phyloP scores from a whole-genome alignment of 2,113 vertebrate species.

The Tursiops truncatus region DNA sequence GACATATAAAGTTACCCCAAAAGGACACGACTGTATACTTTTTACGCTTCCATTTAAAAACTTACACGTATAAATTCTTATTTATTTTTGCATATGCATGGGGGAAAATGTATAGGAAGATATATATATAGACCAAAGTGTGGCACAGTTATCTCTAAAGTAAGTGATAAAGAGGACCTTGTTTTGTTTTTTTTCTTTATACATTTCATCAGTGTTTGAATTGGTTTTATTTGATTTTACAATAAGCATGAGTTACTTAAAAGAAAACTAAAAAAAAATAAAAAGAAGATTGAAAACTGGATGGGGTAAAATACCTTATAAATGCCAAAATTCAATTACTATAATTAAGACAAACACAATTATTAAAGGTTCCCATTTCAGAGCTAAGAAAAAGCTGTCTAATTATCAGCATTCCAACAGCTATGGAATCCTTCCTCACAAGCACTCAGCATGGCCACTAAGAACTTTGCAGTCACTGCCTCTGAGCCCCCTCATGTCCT shows the following conservation, averaged over 20 bases:
- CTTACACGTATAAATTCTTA: neutral
- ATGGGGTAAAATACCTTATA: neutral
- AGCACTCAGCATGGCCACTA: fast-evolving
- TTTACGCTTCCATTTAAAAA: slow-evolving; percentile 26
- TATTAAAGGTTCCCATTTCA: neutral
- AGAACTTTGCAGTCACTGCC: neutral
- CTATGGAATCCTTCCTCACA: too few species aligned
- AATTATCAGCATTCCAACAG: neutral
- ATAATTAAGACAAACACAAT: slow-evolving; percentile 6
- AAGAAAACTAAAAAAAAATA: neutral
- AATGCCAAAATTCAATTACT: slow-evolving; percentile 6
- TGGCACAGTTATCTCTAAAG: neutral
- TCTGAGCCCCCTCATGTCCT: neutral
- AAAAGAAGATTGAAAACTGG: neutral
- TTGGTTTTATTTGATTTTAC: slow-evolving; percentile 18
- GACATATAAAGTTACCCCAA: neutral
- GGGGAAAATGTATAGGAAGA: neutral
- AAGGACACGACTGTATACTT: neutral
- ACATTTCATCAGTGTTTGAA: neutral
- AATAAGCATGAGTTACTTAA: neutral
- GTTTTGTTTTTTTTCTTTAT: neutral
- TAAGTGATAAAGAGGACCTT: neutral
- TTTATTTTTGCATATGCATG: slow-evolving; percentile 46
- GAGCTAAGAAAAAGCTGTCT: neutral
- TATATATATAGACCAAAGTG: neutral